Percentiles rank a stretch among this genome's conserved stretches.
phyloP scores from a whole-genome alignment of 2,888 invertebrate species.

The Drosophila monieri region DNA sequence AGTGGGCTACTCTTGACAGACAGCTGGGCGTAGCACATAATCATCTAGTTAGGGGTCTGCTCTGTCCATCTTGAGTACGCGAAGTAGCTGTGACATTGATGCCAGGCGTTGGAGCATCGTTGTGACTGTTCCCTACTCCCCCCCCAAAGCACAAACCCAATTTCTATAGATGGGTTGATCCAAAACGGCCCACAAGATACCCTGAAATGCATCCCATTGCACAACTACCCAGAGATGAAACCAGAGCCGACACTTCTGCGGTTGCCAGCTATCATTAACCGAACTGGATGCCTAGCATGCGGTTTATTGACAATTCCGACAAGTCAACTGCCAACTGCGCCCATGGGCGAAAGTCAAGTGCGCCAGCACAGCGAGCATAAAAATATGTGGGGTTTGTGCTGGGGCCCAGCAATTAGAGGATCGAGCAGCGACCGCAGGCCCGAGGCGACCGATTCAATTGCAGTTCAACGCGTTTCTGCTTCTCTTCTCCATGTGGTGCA shows the following conservation, averaged over 20 bases:
- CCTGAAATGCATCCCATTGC: conserved; percentile 68
- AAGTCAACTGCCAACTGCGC: conserved; percentile 1
- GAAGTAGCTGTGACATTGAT: conserved; percentile 29
- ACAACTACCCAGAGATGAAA: conserved; percentile 18
- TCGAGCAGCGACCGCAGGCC: conserved; percentile 36
- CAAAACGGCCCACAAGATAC: conserved; percentile 39
- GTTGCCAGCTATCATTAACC: conserved; percentile 71
- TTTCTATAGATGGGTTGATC: conserved; percentile 63
- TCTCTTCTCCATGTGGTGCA: conserved; percentile 35
- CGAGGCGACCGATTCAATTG: conserved; percentile 41
- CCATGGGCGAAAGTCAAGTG: conserved; percentile 42
- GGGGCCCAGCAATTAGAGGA: conserved; percentile 44
- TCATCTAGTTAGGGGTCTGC: conserved; percentile 2
- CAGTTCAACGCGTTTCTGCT: conserved; percentile 32
- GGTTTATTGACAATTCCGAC: conserved; percentile 47
- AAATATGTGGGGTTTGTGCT: conserved; percentile 38
- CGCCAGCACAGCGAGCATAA: conserved; percentile 35
- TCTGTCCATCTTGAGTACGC: conserved; percentile 32
- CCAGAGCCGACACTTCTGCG: conserved; percentile 51
- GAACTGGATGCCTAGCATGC: conserved; percentile 69
- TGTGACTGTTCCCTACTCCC: conserved; percentile 53
- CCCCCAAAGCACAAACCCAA: conserved; percentile 63
- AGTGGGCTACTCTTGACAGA: conserved; percentile 45
- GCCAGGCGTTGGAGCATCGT: conserved; percentile 25
- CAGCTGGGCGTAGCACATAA: conserved; percentile 65